Conservation (phyloP, 23 tunicate species). For the Phallusia fumigata region DNA sequence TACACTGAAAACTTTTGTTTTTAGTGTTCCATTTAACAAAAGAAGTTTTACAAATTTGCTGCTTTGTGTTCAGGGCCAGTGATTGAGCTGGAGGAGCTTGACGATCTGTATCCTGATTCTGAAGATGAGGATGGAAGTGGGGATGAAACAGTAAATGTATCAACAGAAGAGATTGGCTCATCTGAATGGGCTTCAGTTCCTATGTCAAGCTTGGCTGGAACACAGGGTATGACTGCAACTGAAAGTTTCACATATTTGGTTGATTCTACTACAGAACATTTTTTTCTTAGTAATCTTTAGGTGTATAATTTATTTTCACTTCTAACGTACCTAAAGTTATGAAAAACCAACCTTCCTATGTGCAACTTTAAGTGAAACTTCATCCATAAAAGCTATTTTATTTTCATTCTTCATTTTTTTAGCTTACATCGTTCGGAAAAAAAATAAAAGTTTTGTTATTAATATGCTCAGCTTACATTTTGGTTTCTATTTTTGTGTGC, state of each 20-base stretch:
- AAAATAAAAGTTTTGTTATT: no score
- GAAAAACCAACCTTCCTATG: no score
- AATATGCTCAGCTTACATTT: no score
- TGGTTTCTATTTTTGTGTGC: neutral
- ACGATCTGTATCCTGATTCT: constrained; percentile 71
- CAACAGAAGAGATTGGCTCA: constrained; percentile 55
- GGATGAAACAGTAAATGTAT: constrained; percentile 44
- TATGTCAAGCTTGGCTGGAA: constrained; percentile 19
- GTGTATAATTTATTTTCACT: no score
- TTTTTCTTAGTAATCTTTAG: no score
- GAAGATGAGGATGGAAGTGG: constrained; percentile 52
- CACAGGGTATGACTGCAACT: neutral
- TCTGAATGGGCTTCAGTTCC: constrained; percentile 60
- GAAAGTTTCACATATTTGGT: no score
- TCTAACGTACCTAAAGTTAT: no score
- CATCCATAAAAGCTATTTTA: no score
- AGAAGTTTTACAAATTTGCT: neutral
- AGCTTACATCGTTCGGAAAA: no score
- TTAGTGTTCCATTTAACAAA: neutral
- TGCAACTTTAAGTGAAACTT: no score
- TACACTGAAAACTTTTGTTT: neutral
- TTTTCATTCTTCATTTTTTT: no score
- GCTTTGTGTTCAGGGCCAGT: constrained; percentile 69
- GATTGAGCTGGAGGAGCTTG: constrained; percentile 83
- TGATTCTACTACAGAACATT: no score